Evolutionary conservation across 2,888 invertebrate genomes (phyloP), one percentile per base, ranked within the genome.

Genomic region (Plebejus anna): DNA sequence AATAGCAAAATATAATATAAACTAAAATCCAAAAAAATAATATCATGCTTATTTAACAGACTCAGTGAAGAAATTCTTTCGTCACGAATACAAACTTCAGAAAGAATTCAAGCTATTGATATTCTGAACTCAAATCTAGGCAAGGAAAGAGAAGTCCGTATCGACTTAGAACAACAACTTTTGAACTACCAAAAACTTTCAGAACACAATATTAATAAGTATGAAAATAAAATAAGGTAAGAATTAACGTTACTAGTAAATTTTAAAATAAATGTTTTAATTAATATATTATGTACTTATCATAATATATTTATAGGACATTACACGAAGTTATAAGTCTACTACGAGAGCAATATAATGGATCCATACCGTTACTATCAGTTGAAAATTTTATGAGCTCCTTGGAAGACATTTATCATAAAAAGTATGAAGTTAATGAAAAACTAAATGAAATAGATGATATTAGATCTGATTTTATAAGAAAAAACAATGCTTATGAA

Each of bases 81-180:
- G 47, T 87, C 94, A 16, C 95, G 95, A 83, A 86, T 92, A 77
- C 95, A 95, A 84, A 85, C 90, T 32, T 84, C 90, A 5, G 91
- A 92, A 81, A 84, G 87, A 81, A 88, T 90, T 55, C 89, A 90
- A 71, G 93, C 90, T 80, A 86, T 94, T 70, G 90, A 94, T 78
- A 86, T 86, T 75, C 81, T 94, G n/a, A 88, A 85, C 66, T 79
- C 83, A 75, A 83, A 85, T 55, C 83, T 92, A 73, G 87, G 85
- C 76, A 93, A 88, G 80, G 94, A 94, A 81, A 90, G 88, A 78
- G 87, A 90, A 79, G 82, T 85, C 36, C 85, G 89, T 81, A 81
- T 84, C 42, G 88, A 93, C 81, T 82, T 88, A 42, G 93, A 94
- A 84, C 89, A 91, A 78, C 88, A 91, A 83, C 81, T 94, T 4